Percentiles rank a stretch among this genome's conserved stretches.
Conservation (phyloP, 2,888 invertebrate species). For the Apodemia hepburni region DNA sequence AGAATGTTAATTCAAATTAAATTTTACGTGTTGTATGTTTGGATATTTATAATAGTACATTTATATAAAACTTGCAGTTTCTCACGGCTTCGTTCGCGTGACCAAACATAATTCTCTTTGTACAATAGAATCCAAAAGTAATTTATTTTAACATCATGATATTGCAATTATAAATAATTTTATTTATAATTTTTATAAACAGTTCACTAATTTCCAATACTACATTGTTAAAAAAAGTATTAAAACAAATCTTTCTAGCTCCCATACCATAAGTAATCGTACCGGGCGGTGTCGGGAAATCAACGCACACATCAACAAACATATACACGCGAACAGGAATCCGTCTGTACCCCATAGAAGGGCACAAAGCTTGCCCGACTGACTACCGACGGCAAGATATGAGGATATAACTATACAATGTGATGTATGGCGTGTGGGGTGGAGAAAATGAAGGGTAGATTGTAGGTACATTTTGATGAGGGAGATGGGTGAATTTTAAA, state of each 20-base stretch:
- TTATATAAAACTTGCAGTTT: no score
- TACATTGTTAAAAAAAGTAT: no score
- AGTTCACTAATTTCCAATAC: no score
- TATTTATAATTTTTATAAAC: no score
- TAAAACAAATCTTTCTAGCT: slow-evolving; percentile 37
- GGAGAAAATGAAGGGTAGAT: slow-evolving; percentile 17
- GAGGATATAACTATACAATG: slow-evolving; percentile 25
- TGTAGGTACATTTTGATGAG: slow-evolving; percentile 23
- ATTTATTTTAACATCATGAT: no score
- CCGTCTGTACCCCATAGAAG: slow-evolving; percentile 41
- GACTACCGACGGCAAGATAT: slow-evolving; percentile 52
- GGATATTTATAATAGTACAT: no score
- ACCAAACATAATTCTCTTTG: no score
- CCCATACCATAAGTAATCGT: slow-evolving; percentile 42
- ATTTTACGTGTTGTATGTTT: no score
- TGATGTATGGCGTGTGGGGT: slow-evolving; percentile 18
- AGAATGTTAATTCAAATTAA: no score
- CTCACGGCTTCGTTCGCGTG: no score
- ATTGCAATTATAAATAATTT: no score
- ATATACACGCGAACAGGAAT: slow-evolving; percentile 44
- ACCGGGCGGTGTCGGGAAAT: slow-evolving; percentile 69
- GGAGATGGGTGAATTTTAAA: slow-evolving; percentile 25
- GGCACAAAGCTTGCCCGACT: slow-evolving; percentile 66
- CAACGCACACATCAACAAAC: slow-evolving; percentile 63
- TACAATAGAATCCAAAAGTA: no score